phyloP scores from a whole-genome alignment of 2,888 invertebrate genomes.

The Spodoptera exigua region DNA sequence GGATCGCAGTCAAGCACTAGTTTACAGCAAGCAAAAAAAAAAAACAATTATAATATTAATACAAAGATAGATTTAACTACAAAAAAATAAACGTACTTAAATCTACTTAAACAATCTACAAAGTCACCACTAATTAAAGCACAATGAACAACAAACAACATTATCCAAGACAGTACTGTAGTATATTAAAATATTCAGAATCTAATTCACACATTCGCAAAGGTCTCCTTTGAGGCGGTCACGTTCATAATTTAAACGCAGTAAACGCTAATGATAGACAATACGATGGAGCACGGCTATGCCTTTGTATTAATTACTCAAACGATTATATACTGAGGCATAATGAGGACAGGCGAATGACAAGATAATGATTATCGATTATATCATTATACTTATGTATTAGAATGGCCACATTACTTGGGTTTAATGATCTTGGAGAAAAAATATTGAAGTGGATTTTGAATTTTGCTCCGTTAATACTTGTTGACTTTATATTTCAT shows the following conservation, averaged over 20 bases:
- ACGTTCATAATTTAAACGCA: slow-evolving; percentile 58
- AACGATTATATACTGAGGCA: slow-evolving; percentile 29
- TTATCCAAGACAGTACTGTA: slow-evolving; percentile 29
- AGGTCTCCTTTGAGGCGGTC: slow-evolving; percentile 56
- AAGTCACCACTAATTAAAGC: neutral
- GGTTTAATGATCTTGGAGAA: too few species aligned
- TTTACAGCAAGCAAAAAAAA: too few species aligned
- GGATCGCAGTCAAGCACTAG: too few species aligned
- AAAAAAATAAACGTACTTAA: neutral
- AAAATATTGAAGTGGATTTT: too few species aligned
- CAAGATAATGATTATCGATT: neutral
- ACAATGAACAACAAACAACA: neutral
- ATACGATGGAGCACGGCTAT: slow-evolving; percentile 52
- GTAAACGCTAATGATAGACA: slow-evolving; percentile 58
- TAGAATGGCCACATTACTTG: neutral
- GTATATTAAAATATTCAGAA: slow-evolving; percentile 51
- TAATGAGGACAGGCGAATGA: slow-evolving; percentile 23
- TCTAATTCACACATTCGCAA: slow-evolving; percentile 55
- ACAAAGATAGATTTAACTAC: too few species aligned
- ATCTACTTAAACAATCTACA: neutral
- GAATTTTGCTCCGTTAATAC: too few species aligned
- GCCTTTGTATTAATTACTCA: slow-evolving; percentile 63
- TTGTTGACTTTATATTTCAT: too few species aligned
- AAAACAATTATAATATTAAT: too few species aligned
- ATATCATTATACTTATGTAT: neutral